phyloP scores from a whole-genome alignment of 1,140 invertebrate species.

The Temnothorax nylanderi region DNA sequence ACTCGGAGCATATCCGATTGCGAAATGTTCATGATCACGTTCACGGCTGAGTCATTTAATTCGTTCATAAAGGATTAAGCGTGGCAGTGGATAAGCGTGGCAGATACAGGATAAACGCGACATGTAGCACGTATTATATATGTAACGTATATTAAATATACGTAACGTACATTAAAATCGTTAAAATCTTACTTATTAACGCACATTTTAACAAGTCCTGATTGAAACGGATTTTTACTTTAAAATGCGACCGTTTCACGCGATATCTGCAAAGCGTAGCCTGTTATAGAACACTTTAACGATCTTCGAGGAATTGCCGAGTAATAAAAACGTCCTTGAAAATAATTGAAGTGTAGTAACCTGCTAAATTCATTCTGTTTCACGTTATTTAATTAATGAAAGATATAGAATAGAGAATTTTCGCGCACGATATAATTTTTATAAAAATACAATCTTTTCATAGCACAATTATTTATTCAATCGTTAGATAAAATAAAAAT shows the following conservation, averaged over 20 bases:
- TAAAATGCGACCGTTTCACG: not conserved
- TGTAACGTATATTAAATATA: not conserved
- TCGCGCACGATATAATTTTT: not conserved
- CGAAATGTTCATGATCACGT: not conserved
- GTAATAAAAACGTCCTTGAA: not conserved
- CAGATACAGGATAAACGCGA: not conserved
- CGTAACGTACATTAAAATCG: not conserved
- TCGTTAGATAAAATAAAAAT: not conserved
- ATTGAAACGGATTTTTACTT: not conserved
- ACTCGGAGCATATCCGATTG: conserved; percentile 24
- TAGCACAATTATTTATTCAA: not conserved
- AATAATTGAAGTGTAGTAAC: not conserved
- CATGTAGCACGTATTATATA: too few relatives aligned
- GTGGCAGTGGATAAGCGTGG: not conserved
- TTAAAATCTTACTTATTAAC: not conserved
- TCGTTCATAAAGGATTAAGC: not conserved
- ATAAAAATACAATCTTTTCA: not conserved
- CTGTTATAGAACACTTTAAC: conserved; percentile 6
- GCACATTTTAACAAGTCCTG: not conserved
- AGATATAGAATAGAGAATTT: not conserved
- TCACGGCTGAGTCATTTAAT: conserved; percentile 40
- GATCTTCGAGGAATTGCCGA: not conserved
- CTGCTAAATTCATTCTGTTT: not conserved
- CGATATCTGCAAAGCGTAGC: not conserved
- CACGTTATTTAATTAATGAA: not conserved